Conservation (phyloP, 2,888 invertebrate genomes). For the Seira musarum region DNA sequence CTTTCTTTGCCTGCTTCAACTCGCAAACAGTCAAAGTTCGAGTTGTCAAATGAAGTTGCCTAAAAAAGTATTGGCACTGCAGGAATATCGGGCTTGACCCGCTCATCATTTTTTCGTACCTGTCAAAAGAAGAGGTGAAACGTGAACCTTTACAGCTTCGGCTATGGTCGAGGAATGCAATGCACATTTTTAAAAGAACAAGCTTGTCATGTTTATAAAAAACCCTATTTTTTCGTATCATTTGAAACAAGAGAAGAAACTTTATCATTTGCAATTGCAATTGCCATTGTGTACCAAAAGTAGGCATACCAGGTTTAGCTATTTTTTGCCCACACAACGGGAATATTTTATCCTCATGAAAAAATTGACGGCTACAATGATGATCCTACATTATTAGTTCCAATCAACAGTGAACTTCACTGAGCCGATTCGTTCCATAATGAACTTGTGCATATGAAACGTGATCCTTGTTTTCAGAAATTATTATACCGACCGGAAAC, state of each 20-base stretch:
- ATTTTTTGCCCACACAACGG: slow-evolving; percentile 35
- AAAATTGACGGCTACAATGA: slow-evolving; percentile 1
- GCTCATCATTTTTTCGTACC: slow-evolving; percentile 43
- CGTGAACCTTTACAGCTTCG: slow-evolving; percentile 32
- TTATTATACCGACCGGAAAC: slow-evolving; percentile 1
- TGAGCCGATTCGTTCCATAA: background rate
- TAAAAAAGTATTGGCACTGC: slow-evolving; percentile 50
- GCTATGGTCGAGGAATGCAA: background rate
- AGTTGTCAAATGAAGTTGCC: slow-evolving; percentile 46
- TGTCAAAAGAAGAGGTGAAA: slow-evolving; percentile 51
- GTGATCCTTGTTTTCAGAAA: background rate
- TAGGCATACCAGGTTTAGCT: background rate
- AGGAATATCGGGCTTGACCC: slow-evolving; percentile 56
- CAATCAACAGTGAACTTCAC: slow-evolving; percentile 28
- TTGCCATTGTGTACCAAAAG: background rate
- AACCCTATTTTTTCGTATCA: background rate
- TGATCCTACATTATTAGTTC: slow-evolving; percentile 30
- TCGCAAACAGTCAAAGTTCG: slow-evolving; percentile 24
- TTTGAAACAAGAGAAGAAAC: background rate
- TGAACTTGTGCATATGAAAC: slow-evolving; percentile 2
- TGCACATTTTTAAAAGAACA: background rate
- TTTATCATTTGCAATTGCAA: slow-evolving; percentile 14
- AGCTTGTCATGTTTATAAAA: slow-evolving; percentile 1
- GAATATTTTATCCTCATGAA: slow-evolving; percentile 26
- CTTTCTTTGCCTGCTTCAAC: background rate